Evolutionary conservation across 2,797 vertebrate genomes (phyloP).

Genomic region (Synanceia verrucosa): DNA sequence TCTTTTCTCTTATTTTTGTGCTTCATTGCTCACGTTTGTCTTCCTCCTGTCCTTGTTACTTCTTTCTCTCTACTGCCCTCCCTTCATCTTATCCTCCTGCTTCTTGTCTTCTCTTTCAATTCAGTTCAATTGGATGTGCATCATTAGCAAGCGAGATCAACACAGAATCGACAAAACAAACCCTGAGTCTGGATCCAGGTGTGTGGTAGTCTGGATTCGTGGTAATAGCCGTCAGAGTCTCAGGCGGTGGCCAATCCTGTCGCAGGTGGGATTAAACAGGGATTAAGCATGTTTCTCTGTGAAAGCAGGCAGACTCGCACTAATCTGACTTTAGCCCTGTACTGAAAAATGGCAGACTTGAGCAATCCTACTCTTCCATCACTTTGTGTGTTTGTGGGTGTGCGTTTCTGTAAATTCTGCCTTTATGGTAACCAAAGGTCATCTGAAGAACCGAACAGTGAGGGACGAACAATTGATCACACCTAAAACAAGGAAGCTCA

Average conservation of each 20-base stretch:
- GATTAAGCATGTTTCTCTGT: slow-evolving; percentile 68
- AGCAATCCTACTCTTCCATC: slow-evolving; percentile 54
- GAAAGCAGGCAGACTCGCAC: slow-evolving; percentile 70
- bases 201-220: slow-evolving; percentile 45
- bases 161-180: slow-evolving; percentile 9
- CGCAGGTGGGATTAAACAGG: slow-evolving; percentile 68
- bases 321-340: slow-evolving; percentile 72
- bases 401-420: slow-evolving; percentile 7
- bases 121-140: slow-evolving; percentile 5
- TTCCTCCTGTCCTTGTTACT: no score
- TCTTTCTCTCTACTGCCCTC: background rate
- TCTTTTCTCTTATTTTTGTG: no score
- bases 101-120: slow-evolving; percentile 1
- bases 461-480: background rate
- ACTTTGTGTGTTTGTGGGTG: slow-evolving; percentile 28
- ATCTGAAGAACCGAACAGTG: slow-evolving; percentile 14
- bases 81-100: background rate
- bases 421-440: slow-evolving; percentile 36
- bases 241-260: slow-evolving; percentile 62
- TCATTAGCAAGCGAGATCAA: slow-evolving; percentile 13
- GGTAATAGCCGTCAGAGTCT: slow-evolving; percentile 54
- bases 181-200: slow-evolving; percentile 46
- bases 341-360: slow-evolving; percentile 55
- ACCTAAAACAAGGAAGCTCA: no score
- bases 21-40: no score